Evolutionary conservation across 2,797 vertebrate genomes (phyloP).

Genomic region (Ataeniobius toweri): DNA sequence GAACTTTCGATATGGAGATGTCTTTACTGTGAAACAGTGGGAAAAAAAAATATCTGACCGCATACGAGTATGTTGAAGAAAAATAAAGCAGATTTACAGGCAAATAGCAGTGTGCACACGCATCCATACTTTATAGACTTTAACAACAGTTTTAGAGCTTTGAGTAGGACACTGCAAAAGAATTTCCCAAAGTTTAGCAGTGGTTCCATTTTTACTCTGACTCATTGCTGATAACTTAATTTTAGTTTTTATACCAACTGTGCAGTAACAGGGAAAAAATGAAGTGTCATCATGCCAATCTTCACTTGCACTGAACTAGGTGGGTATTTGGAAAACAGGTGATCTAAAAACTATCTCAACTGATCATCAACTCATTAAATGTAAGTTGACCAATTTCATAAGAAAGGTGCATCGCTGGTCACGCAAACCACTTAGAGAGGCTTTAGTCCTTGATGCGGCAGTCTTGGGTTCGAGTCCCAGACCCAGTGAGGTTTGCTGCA

Average conservation of each 20-base stretch:
- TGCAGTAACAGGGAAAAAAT: background rate
- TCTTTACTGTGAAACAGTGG: background rate
- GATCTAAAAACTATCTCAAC: background rate
- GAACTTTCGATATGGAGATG: background rate
- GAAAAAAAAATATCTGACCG: background rate
- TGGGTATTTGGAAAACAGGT: background rate
- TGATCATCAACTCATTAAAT: no score
- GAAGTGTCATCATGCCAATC: background rate
- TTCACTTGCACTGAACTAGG: background rate
- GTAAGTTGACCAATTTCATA: no score
- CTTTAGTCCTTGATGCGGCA: no score
- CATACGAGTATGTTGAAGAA: background rate
- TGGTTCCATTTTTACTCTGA: constrained; percentile 7
- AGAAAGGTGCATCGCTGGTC: no score
- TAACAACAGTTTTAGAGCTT: constrained; percentile 15
- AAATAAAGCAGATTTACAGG: background rate
- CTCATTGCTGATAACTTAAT: constrained; percentile 14
- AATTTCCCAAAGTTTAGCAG: background rate
- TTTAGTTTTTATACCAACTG: background rate
- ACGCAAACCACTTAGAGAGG: no score
- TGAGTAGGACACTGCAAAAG: background rate
- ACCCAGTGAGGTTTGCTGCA: no score
- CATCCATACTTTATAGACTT: constrained; percentile 16
- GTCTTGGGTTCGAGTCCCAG: no score
- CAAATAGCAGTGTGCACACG: background rate